Evolutionary conservation across 2,888 invertebrate species (phyloP), one percentile per base, ranked within the genome.

Genomic region (Mesochorus sp.): DNA sequence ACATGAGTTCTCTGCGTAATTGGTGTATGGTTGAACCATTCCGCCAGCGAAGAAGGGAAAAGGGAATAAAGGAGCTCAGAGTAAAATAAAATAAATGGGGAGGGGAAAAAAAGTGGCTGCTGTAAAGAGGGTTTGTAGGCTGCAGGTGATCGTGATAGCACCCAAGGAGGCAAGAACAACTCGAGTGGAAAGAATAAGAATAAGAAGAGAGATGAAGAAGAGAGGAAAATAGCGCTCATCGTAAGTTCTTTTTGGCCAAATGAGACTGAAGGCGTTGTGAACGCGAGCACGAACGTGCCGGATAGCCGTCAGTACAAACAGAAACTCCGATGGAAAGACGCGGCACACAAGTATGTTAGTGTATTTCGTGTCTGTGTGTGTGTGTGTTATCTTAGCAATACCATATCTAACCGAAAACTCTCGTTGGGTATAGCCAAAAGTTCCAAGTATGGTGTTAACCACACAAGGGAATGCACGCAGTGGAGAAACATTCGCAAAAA

Each of bases 51-150:
- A 55, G 37, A 34, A 62, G 42, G 44, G 55, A 68, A 47, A 68
- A 68, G 51, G 47, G 62, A 75, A 75, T 68, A 75, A 75, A 75
- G 31, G 72, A 62, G 51, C 51, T 26, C 14, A 61, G 49, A 31
- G 47, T 55, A 68, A 68, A 8, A 34, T 26, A 55, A 55, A 44
- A 57, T 37, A 37, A 59, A 53, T 39, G 51, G 61, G 59, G 10
- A 37, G 26, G 39, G 8, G n/a, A n/a, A n/a, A n/a, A 5, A 57
- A 57, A 57, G 21, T 57, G 37, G 37, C 3, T 37, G 37, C 21
- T 37, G 37, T n/a, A 14, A 55, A 17, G 31, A 24, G 34, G 55
- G 14, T n/a, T n/a, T n/a, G 8, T 1, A 8, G 8, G 12, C 5
- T 1, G 14, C 12, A 8, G 17, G 5, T 14, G 55, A 55, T 34